A percentile compares a stretch with the other conserved stretches of the same genome.
phyloP scores from a whole-genome alignment of 1,140 invertebrate species.

The Bombus picipes region DNA sequence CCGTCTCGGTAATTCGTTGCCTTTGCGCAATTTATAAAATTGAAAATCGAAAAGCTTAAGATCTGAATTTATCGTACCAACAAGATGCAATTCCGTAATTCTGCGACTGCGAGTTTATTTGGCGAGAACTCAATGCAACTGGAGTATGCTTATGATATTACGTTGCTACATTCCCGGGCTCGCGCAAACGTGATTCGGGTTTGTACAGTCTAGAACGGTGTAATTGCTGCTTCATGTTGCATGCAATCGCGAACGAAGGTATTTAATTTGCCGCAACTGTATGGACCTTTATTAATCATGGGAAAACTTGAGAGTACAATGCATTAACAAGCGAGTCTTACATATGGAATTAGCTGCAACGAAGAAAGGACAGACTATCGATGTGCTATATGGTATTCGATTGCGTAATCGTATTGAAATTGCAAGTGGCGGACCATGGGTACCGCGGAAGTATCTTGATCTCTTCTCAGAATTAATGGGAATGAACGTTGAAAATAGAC shows the following conservation, averaged over 20 bases:
- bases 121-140: not conserved
- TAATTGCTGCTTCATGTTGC: not conserved
- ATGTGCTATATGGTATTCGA: not conserved
- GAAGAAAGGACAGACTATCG: not conserved
- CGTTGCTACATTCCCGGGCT: not conserved
- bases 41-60: not conserved
- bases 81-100: not conserved
- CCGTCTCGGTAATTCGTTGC: not conserved
- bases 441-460: not conserved
- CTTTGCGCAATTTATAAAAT: too few relatives aligned
- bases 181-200: conserved; percentile 13
- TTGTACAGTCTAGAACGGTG: not conserved
- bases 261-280: conserved; percentile 7
- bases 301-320: not conserved
- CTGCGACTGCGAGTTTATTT: not conserved
- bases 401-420: not conserved
- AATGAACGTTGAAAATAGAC: not conserved
- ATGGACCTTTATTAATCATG: conserved; percentile 1
- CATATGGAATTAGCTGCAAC: too few relatives aligned
- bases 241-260: not conserved
- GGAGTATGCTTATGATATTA: not conserved
- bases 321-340: not conserved
- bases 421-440: too few relatives aligned
- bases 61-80: not conserved
- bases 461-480: not conserved